A percentile compares a stretch with the other conserved stretches of the same genome.
phyloP scores from a whole-genome alignment of 2,888 invertebrate genomes.

The Aphodius sticticus region DNA sequence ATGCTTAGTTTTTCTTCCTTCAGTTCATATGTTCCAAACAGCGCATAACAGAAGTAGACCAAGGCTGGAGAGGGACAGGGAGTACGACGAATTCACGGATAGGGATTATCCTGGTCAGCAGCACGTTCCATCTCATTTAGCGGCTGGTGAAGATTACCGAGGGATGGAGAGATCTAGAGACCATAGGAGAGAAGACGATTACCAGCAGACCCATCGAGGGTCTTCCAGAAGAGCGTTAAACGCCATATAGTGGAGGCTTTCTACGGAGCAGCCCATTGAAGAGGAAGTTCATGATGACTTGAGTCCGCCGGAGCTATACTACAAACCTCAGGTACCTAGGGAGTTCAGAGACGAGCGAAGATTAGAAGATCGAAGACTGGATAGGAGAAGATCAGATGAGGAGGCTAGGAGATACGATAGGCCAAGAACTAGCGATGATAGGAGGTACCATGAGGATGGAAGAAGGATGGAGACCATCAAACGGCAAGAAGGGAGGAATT shows the following conservation, averaged over 20 bases:
- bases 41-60: slow-evolving; percentile 61
- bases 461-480: slow-evolving; percentile 29
- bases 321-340: slow-evolving; percentile 57
- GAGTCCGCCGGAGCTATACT: slow-evolving; percentile 52
- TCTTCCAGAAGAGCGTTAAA: slow-evolving; percentile 75
- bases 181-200: slow-evolving; percentile 55
- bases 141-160: slow-evolving; percentile 57
- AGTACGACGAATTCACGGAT: slow-evolving; percentile 65
- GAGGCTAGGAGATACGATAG: slow-evolving; percentile 40
- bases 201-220: slow-evolving; percentile 64
- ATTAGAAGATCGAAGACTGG: slow-evolving; percentile 31
- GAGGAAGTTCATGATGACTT: slow-evolving; percentile 59
- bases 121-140: slow-evolving; percentile 50
- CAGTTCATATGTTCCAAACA: slow-evolving; percentile 61
- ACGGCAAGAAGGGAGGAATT: slow-evolving; percentile 57
- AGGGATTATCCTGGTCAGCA: slow-evolving; percentile 51
- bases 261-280: slow-evolving; percentile 62
- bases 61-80: slow-evolving; percentile 62
- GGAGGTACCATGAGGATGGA: slow-evolving; percentile 43
- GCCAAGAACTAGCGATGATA: slow-evolving; percentile 37
- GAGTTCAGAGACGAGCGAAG: slow-evolving; percentile 54
- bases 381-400: slow-evolving; percentile 34
- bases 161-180: slow-evolving; percentile 51
- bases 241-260: slow-evolving; percentile 73
- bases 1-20: slow-evolving; percentile 22